A percentile compares a stretch with the other conserved stretches of the same genome.
Conservation (phyloP, 2,113 vertebrate species). For the Megaleporinus macrocephalus region DNA sequence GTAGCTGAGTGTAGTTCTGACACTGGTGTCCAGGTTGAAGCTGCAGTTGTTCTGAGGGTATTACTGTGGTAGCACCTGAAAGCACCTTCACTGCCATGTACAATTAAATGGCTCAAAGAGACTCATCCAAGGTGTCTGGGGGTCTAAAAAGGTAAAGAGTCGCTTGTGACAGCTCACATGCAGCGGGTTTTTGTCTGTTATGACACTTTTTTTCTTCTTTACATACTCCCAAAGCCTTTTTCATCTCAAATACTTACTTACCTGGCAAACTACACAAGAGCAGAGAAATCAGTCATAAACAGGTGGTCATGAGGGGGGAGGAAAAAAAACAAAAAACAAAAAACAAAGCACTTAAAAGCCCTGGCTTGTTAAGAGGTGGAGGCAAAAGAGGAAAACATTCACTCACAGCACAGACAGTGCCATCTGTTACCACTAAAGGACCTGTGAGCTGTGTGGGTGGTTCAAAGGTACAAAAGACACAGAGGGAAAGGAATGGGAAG, state of each 20-base stretch:
- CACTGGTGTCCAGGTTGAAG: constrained; percentile 1
- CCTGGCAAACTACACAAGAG: constrained; percentile 22
- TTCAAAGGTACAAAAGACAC: background rate
- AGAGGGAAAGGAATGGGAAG: background rate
- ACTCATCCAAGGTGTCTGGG: background rate
- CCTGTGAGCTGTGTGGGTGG: background rate
- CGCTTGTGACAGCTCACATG: background rate
- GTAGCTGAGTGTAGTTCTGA: constrained; percentile 23
- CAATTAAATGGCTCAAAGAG: constrained; percentile 44
- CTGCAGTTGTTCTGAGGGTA: constrained; percentile 12
- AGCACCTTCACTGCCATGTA: constrained; percentile 40
- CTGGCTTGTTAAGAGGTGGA: constrained; percentile 5
- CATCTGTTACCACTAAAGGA: constrained; percentile 26
- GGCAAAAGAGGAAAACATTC: constrained; percentile 16
- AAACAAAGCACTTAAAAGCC: constrained; percentile 14
- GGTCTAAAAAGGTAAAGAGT: background rate
- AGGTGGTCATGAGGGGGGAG: background rate
- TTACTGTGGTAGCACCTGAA: constrained; percentile 47
- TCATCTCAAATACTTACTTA: constrained; percentile 26
- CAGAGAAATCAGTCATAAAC: constrained; percentile 1
- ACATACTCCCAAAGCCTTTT: background rate
- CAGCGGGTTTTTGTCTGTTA: background rate
- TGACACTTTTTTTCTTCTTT: background rate
- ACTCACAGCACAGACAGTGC: constrained; percentile 26
- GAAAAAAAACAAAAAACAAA: too few species aligned